Conservation (phyloP, 2,113 vertebrate species). For the Sinocyclocheilus grahami region DNA sequence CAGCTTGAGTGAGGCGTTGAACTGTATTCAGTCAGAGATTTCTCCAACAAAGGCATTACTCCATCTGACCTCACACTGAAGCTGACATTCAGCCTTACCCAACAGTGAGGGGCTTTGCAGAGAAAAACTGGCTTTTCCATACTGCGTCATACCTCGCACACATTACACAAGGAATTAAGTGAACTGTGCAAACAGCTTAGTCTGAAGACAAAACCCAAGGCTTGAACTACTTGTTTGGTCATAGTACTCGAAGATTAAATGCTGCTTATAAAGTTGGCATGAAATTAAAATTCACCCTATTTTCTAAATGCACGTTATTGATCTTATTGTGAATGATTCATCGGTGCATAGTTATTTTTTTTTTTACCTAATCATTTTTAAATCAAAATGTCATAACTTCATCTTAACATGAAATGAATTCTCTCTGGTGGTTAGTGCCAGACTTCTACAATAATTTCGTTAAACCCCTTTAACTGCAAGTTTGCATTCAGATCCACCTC, state of each 20-base stretch:
- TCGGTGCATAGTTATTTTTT: no score
- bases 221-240: neutral
- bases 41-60: slow-evolving; percentile 36
- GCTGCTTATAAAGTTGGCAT: neutral
- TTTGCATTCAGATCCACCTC: neutral
- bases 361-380: neutral
- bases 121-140: neutral
- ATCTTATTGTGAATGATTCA: neutral
- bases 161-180: slow-evolving; percentile 15
- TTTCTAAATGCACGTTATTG: neutral
- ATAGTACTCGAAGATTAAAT: neutral
- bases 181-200: neutral
- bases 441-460: no score
- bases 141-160: slow-evolving; percentile 8
- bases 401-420: no score
- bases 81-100: slow-evolving; percentile 14
- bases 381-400: no score
- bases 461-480: neutral
- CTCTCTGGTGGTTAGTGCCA: no score
- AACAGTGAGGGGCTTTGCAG: slow-evolving; percentile 16
- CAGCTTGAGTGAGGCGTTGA: slow-evolving; percentile 34
- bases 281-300: neutral
- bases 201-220: neutral
- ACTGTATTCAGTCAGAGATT: slow-evolving; percentile 4
- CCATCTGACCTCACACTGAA: slow-evolving; percentile 32